A percentile compares a stretch with the other conserved stretches of the same genome.
phyloP scores from a whole-genome alignment of 2,888 invertebrate genomes.

The Tachina fera region DNA sequence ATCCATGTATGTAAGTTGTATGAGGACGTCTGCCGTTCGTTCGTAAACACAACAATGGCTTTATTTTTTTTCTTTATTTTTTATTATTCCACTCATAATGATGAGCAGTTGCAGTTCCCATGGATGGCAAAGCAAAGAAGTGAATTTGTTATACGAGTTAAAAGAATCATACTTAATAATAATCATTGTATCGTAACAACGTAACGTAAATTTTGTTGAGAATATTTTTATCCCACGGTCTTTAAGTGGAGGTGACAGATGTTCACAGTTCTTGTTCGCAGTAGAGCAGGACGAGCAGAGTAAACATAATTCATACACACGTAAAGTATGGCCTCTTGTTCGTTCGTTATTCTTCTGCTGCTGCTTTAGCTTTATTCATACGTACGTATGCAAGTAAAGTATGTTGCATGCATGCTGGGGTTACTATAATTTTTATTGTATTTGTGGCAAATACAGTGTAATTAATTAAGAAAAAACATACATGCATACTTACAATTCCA shows the following conservation, averaged over 20 bases:
- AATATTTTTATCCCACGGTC: slow-evolving; percentile 81
- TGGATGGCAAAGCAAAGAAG: slow-evolving; percentile 77
- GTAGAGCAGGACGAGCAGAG: slow-evolving; percentile 52
- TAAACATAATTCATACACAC: slow-evolving; percentile 28
- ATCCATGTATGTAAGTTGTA: neutral
- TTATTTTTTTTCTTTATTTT: slow-evolving; percentile 18
- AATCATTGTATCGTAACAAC: slow-evolving; percentile 73
- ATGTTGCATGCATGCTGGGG: slow-evolving; percentile 11
- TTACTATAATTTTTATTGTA: slow-evolving; percentile 40
- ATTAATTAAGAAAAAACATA: slow-evolving; percentile 58
- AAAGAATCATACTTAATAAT: slow-evolving; percentile 52
- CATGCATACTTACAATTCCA: slow-evolving; percentile 1
- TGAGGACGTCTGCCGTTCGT: slow-evolving; percentile 29
- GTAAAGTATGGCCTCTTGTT: slow-evolving; percentile 64
- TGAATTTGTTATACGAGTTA: slow-evolving; percentile 44
- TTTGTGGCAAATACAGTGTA: slow-evolving; percentile 63
- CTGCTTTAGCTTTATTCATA: slow-evolving; percentile 31
- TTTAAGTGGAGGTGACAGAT: slow-evolving; percentile 77
- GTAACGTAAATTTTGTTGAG: slow-evolving; percentile 68
- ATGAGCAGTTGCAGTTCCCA: slow-evolving; percentile 81
- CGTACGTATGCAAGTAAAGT: slow-evolving; percentile 63
- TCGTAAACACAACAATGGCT: slow-evolving; percentile 16
- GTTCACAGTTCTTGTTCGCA: slow-evolving; percentile 78
- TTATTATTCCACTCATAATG: slow-evolving; percentile 6
- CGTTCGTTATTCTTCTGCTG: slow-evolving; percentile 68